Evolutionary conservation across 1,140 invertebrate genomes (phyloP), one percentile per base, ranked within the genome.

Genomic region (Globodera ellingtonae): DNA sequence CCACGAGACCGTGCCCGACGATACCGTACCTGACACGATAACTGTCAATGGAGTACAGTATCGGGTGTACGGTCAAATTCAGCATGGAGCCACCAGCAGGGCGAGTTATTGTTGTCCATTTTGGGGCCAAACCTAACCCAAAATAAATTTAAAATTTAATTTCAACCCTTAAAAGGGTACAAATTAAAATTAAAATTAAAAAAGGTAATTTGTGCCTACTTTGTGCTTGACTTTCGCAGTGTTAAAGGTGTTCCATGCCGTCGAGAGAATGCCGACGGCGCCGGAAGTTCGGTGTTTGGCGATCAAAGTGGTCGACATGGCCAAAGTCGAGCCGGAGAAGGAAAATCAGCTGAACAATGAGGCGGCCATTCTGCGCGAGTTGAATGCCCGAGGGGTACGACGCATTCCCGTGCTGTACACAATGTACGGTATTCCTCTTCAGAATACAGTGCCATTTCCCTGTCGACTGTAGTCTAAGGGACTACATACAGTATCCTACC

Each of bases 11-110:
- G 75, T 44, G 5, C 35, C 62, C 8, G 9, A 70, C 10, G 6
- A 70, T 18, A 62, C 56, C 5, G 24, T 65, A 7, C 75, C 75
- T 18, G 46, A 15, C 15, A 62, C 48, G 24, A 77, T 77, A 18
- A 46, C 18, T 2, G 62, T 77, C 18, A 77, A 77, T 10, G 75
- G 24, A 8, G 24, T 52, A 46, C 62, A 50, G 48, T 77, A 44
- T n/a, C 7, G 44, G 8, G 65, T 77, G 48, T 48, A 65, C 65
- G 75, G 75, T 7, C 75, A 77, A 67, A 67, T 77, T 46, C 75
- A 77, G 56, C 75, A 77, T 50, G 75, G 75, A n/a, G 75, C 75
- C 9, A 77, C 75, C 69, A 77, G 75, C 75, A 47, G 62, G 62
- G 75, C 67, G 18, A 70, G 67, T 70, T 10, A 10, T 44, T 9